Conservation (phyloP, 2,888 invertebrate species). For the Yponomeuta evonymella region DNA sequence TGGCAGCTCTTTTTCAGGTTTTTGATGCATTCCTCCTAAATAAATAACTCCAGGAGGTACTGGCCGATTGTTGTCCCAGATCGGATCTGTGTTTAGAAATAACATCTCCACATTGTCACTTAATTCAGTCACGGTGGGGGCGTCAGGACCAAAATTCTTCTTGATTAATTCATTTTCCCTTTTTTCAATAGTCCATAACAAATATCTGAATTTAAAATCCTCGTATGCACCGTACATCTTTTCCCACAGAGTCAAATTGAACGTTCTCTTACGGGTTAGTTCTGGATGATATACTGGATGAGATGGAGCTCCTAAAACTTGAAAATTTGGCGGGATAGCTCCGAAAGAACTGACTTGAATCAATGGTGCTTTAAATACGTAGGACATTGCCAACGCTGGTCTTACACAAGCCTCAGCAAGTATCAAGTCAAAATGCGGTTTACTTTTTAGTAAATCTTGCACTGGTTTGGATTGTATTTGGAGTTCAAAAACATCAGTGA, state of each 20-base stretch:
- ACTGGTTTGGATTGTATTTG: conserved; percentile 32
- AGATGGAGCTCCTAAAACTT: conserved; percentile 30
- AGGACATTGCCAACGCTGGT: conserved; percentile 31
- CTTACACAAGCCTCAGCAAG: conserved; percentile 34
- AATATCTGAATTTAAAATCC: conserved; percentile 11
- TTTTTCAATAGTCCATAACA: not conserved
- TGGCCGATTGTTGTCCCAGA: conserved; percentile 19
- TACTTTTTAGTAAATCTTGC: conserved; percentile 26
- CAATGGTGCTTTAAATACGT: conserved; percentile 39
- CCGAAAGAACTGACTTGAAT: conserved; percentile 45
- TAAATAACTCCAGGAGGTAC: conserved; percentile 21
- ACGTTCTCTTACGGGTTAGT: conserved; percentile 23
- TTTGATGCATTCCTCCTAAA: conserved; percentile 21
- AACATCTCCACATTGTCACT: conserved; percentile 21
- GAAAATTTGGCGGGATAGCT: conserved; percentile 24
- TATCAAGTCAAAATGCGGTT: conserved; percentile 37
- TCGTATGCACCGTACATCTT: conserved; percentile 30
- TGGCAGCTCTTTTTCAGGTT: conserved; percentile 19
- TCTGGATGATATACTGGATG: conserved; percentile 37
- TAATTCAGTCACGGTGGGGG: conserved; percentile 16
- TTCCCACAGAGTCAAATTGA: conserved; percentile 35
- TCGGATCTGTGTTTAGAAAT: conserved; percentile 20
- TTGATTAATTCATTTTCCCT: conserved; percentile 6
- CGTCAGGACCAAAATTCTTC: conserved; percentile 20
- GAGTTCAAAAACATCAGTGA: conserved; percentile 27